phyloP scores from a whole-genome alignment of 2,797 vertebrate species.

The Enteromius radiatus region DNA sequence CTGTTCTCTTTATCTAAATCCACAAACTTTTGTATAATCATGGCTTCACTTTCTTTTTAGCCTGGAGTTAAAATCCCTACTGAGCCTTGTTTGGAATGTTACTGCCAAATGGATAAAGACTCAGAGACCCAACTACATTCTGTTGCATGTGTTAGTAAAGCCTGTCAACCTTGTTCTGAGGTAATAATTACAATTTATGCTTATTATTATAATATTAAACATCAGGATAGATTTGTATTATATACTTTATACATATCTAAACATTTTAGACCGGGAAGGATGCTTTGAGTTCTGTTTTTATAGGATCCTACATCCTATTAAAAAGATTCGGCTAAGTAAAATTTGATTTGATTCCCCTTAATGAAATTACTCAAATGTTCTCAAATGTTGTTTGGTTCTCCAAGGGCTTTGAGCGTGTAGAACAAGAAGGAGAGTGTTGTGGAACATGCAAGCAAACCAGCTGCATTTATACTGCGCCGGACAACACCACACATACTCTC shows the following conservation, averaged over 20 bases:
- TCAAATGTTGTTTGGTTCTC: too few relatives aligned
- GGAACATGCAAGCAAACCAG: constrained; percentile 79
- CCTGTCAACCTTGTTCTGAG: constrained; percentile 76
- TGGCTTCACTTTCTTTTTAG: constrained; percentile 66
- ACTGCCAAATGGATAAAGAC: constrained; percentile 72
- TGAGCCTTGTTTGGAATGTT: constrained; percentile 78
- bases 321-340: background rate
- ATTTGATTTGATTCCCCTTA: background rate
- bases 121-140: constrained; percentile 70
- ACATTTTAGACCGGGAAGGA: background rate
- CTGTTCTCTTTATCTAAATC: background rate
- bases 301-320: background rate
- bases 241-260: too few relatives aligned
- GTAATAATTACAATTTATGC: constrained; percentile 65
- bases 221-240: background rate
- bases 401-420: constrained; percentile 80
- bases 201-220: background rate
- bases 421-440: constrained; percentile 76
- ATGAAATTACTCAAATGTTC: background rate
- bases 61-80: constrained; percentile 79
- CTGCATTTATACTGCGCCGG: constrained; percentile 71
- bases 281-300: background rate
- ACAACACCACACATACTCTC: constrained; percentile 58
- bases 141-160: constrained; percentile 74
- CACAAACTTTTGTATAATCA: background rate